phyloP scores from a whole-genome alignment of 2,113 vertebrate genomes.

The Lagopus muta region DNA sequence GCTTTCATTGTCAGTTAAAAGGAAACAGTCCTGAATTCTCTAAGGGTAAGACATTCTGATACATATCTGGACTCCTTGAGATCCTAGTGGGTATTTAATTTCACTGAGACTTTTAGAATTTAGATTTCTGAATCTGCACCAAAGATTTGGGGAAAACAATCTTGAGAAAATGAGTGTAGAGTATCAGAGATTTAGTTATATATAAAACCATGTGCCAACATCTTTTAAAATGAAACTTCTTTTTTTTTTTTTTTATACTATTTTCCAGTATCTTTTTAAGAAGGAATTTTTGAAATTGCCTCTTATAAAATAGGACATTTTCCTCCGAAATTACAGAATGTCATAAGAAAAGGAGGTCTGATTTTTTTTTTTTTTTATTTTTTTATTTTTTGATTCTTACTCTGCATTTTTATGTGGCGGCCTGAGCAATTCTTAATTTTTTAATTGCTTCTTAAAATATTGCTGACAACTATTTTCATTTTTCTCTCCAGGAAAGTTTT shows the following conservation, averaged over 20 bases:
- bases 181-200: neutral
- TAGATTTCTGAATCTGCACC: neutral
- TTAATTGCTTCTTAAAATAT: neutral
- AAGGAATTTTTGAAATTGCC: neutral
- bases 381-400: neutral
- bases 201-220: neutral
- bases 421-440: neutral
- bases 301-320: neutral
- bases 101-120: neutral
- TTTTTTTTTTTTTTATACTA: neutral
- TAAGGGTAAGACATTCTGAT: neutral
- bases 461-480: neutral
- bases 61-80: neutral
- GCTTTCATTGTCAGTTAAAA: neutral
- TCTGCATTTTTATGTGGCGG: neutral
- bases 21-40: neutral
- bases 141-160: neutral
- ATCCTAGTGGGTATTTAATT: neutral
- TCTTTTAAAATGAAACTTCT: neutral
- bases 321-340: neutral
- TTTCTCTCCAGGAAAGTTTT: neutral
- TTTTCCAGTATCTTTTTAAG: neutral
- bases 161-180: neutral
- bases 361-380: neutral
- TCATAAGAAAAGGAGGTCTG: neutral